Evolutionary conservation across 1,140 invertebrate genomes (phyloP), one percentile per base, ranked within the genome.

Genomic region (Drosophila dunni): DNA sequence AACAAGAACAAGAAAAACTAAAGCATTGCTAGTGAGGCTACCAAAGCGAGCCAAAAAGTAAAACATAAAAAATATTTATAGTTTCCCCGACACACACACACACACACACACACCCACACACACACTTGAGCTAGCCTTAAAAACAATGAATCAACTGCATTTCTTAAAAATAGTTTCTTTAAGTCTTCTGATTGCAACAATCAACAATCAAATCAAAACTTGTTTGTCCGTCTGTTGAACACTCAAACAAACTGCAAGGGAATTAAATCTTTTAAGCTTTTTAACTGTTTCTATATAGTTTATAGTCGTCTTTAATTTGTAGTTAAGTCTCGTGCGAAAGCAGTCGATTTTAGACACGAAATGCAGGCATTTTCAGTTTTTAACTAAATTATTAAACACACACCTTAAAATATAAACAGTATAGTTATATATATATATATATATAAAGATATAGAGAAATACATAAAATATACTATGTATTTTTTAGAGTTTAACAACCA

Each of bases 11-110:
- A 20, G 40, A 81, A 85, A 80, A 71, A 82, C 63, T 85, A 82
- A 86, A 86, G 83, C 83, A 65, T 88, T 82, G 82, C 82, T 86
- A 86, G 82, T 86, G 82, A 86, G 82, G 82, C 79, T 60, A 62
- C 40, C 42, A 60, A 75, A 40, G 8, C 13, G 63, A 73, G 82
- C 82, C 82, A 88, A 79, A 51, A 11, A 72, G 53, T 50, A 5
- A 75, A 75, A 66, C 17, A 20, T 45, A 34, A 76, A 29, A 29
- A 29, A 29, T 29, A 58, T 65, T 67, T 71, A 48, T 50, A 40
- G 51, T 60, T 68, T 51, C 66, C 60, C 20, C 10, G 60, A 57
- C 24, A 53, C 48, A 5, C 29, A 42, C 3, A 53, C 36, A 53
- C 34, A 3, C 3, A 44, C 40, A 56, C 17, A 20, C 17, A 20